A percentile compares a stretch with the other conserved stretches of the same genome.
Conservation (phyloP, 2,888 invertebrate genomes). For the Ectemnius cavifrons region DNA sequence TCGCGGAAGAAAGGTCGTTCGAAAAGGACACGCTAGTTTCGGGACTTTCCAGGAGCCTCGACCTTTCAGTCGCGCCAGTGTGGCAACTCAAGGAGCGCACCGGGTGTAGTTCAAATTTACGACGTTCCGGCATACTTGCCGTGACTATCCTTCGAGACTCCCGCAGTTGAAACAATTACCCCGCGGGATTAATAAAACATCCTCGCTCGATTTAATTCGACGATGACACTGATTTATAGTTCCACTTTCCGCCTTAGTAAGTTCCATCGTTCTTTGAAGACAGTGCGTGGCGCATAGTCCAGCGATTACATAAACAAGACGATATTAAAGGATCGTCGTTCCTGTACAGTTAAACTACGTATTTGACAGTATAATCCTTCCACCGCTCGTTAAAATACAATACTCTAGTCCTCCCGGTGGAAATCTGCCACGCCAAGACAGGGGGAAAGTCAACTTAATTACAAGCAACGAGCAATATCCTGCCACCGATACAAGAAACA, state of each 20-base stretch:
- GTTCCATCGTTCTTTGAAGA: too few species aligned
- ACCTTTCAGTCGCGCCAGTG: conserved; percentile 30
- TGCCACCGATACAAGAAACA: conserved; percentile 18
- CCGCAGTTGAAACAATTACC: background rate
- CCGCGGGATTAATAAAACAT: conserved; percentile 19
- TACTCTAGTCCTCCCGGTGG: conserved; percentile 20
- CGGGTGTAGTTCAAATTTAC: conserved; percentile 44
- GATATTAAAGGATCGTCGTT: too few species aligned
- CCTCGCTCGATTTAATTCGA: conserved; percentile 1
- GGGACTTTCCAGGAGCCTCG: conserved; percentile 36
- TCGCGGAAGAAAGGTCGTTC: conserved; percentile 52
- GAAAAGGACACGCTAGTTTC: conserved; percentile 39
- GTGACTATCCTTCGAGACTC: background rate
- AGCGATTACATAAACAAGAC: background rate
- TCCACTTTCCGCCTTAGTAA: background rate
- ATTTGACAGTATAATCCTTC: background rate
- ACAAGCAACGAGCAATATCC: conserved; percentile 52
- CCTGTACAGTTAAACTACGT: background rate
- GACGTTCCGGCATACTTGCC: conserved; percentile 23
- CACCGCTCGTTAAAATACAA: conserved; percentile 20
- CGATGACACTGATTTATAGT: conserved; percentile 8
- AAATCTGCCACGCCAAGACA: conserved; percentile 23
- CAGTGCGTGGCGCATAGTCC: background rate
- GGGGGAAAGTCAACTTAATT: conserved; percentile 26
- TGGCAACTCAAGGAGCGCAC: conserved; percentile 10